Evolutionary conservation across 2,888 invertebrate species (phyloP).

Genomic region (Leptura quadrifasciata): DNA sequence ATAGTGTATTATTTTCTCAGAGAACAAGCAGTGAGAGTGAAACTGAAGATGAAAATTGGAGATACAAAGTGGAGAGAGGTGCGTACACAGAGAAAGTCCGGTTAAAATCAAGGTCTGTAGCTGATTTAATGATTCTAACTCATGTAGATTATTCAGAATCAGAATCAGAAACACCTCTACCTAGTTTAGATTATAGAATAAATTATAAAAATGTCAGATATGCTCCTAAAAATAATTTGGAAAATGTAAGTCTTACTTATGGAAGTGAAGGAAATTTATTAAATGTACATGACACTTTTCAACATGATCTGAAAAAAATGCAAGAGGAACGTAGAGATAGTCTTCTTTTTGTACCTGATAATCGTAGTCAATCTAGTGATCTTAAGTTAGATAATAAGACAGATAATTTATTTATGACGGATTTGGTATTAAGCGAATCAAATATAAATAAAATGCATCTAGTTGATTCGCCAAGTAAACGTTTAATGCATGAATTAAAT

Average conservation of each 20-base stretch:
- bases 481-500: slow-evolving; percentile 68
- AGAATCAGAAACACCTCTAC: slow-evolving; percentile 75
- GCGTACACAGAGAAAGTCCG: slow-evolving; percentile 79
- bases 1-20: slow-evolving; percentile 43
- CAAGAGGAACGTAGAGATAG: slow-evolving; percentile 72
- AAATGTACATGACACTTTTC: slow-evolving; percentile 76
- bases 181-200: slow-evolving; percentile 70
- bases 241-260: slow-evolving; percentile 70
- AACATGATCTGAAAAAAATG: slow-evolving; percentile 75
- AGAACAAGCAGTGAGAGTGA: slow-evolving; percentile 76
- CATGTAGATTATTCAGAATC: slow-evolving; percentile 80
- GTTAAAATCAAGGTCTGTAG: slow-evolving; percentile 81
- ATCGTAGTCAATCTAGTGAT: slow-evolving; percentile 60
- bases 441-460: slow-evolving; percentile 16
- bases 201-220: slow-evolving; percentile 72
- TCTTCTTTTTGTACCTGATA: slow-evolving; percentile 73
- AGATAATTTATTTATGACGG: background rate
- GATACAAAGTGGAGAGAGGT: slow-evolving; percentile 77
- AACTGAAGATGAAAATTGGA: slow-evolving; percentile 80
- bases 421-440: slow-evolving; percentile 13
- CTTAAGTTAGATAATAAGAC: slow-evolving; percentile 35
- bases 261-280: slow-evolving; percentile 78
- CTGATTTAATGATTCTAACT: slow-evolving; percentile 81
- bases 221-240: slow-evolving; percentile 67
- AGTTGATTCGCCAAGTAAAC: slow-evolving; percentile 57